Evolutionary conservation across 2,797 vertebrate genomes (phyloP).

Genomic region (Chelidonichthys spinosus): DNA sequence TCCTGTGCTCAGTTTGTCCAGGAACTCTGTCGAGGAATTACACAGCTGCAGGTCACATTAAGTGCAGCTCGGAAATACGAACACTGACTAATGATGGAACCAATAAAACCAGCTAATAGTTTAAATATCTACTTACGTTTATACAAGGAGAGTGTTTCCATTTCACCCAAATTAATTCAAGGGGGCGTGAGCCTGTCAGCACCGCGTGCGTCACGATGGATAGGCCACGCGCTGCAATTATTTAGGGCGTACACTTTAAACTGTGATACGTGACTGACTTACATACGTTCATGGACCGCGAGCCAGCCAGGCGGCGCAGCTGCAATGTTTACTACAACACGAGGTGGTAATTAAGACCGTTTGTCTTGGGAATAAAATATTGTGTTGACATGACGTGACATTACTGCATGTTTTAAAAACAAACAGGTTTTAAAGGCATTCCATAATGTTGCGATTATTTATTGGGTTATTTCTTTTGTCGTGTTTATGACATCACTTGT

Average conservation of each 20-base stretch:
- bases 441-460: too few relatives aligned
- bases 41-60: not conserved
- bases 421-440: not conserved
- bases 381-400: not conserved
- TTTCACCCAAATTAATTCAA: not conserved
- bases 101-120: too few relatives aligned
- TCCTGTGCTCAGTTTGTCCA: not conserved
- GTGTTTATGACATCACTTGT: not conserved
- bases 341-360: not conserved
- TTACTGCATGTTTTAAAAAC: not conserved
- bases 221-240: not conserved
- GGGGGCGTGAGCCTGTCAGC: not conserved
- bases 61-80: too few relatives aligned
- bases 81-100: too few relatives aligned
- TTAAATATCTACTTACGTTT: too few relatives aligned
- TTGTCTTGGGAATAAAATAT: not conserved
- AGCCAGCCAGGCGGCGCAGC: too few relatives aligned
- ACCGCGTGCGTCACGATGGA: slow-evolving; percentile 15
- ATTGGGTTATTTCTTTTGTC: not conserved
- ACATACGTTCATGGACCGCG: slow-evolving; percentile 14
- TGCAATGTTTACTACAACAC: not conserved
- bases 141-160: not conserved
- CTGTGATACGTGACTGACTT: slow-evolving; percentile 47
- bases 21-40: slow-evolving; percentile 21
- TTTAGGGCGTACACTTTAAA: not conserved